These are phyloP conservation scores for Neogale vison DNA, from an alignment of 2,113 vertebrate genomes.

Conservation along the genomic window DNA sequence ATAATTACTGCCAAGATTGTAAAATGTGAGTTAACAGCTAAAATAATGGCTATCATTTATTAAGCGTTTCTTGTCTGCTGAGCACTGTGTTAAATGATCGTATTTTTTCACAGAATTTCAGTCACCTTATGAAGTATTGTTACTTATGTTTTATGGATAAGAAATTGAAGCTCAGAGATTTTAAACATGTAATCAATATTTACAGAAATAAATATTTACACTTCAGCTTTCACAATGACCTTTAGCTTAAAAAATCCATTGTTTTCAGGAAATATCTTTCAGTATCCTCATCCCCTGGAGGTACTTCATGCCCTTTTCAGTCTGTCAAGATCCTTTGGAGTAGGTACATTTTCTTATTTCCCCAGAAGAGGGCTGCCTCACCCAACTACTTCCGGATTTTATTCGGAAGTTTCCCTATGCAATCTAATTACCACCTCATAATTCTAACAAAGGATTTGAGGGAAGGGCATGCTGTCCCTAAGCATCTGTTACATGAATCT, in stretches of 20 bases:
- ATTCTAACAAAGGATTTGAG: neutral
- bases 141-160: neutral
- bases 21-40: neutral
- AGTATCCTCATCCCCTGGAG: neutral
- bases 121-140: neutral
- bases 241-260: neutral
- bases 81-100: neutral
- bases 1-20: neutral
- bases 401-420: neutral
- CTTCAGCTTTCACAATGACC: neutral
- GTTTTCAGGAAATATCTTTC: neutral
- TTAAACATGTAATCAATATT: neutral
- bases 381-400: neutral
- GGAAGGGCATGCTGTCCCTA: neutral
- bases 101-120: neutral
- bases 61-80: neutral
- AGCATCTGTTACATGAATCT: neutral
- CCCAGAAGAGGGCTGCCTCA: constrained; percentile 17
- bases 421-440: neutral
- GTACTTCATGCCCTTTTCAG: neutral
- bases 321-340: neutral
- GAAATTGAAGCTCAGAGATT: neutral
- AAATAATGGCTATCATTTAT: neutral
- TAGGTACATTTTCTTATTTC: neutral
- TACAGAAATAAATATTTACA: neutral